These are phyloP conservation scores for Scaptodrosophila lebanonensis DNA, from an alignment of 1,140 invertebrate species.

Conservation along the genomic window DNA sequence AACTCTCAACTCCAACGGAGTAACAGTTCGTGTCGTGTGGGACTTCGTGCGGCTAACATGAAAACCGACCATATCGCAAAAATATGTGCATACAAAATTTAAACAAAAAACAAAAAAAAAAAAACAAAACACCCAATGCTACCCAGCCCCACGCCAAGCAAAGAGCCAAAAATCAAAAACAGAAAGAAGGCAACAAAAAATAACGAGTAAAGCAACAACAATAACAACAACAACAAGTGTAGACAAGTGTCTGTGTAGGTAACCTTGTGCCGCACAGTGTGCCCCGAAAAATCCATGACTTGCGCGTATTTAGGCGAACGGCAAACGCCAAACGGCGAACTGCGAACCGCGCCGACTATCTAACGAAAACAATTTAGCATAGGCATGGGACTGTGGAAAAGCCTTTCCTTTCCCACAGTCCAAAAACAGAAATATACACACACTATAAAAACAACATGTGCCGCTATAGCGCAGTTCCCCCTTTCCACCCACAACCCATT, in stretches of 20 bases:
- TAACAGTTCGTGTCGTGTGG: conserved; percentile 57
- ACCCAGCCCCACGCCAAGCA: not conserved
- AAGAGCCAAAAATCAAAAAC: not conserved
- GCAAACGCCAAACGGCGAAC: too few species aligned
- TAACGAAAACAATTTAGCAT: too few species aligned
- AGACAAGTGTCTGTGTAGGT: conserved; percentile 1
- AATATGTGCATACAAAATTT: conserved; percentile 66
- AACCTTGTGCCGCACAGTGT: conserved; percentile 23
- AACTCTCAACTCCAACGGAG: conserved; percentile 30
- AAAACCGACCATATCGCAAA: conserved; percentile 49
- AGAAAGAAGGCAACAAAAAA: too few species aligned
- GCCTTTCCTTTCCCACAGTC: too few species aligned
- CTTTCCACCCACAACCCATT: not conserved
- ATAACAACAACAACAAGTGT: too few species aligned
- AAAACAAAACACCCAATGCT: conserved; percentile 33
- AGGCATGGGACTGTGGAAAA: too few species aligned
- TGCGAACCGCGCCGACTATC: too few species aligned
- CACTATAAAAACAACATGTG: conserved; percentile 39
- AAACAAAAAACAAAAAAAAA: too few species aligned
- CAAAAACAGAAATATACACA: conserved; percentile 25
- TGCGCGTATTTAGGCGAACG: conserved; percentile 35
- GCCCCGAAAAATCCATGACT: conserved; percentile 1
- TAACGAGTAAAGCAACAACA: too few species aligned
- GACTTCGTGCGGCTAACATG: conserved; percentile 66
- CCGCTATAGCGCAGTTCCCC: conserved; percentile 56